Evolutionary conservation across 2,888 invertebrate genomes (phyloP), one percentile per base, ranked within the genome.

Genomic region (Augiades crinisus): DNA sequence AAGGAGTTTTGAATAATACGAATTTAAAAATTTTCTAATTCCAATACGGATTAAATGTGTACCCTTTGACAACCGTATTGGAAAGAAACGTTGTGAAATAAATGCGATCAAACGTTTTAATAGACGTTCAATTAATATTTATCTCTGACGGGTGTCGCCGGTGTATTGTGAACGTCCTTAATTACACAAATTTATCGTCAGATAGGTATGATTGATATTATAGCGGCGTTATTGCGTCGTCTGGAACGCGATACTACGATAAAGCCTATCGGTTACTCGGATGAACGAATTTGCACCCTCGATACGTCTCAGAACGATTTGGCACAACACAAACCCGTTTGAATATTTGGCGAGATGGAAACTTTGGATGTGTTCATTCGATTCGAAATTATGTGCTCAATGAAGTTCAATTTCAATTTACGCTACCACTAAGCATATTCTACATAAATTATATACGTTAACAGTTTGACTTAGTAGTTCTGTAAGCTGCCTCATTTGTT

Each of bases 261-360:
- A 78, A 30, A 73, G 62, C 70, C 56, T 85, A 84, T 86, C 70
- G 78, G 79, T 57, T 75, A 65, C 80, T 63, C 77, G 73, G 75
- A 70, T 81, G 79, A 81, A 65, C 64, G 75, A 66, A 55, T 75
- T 56, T 61, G 54, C 60, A 67, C 65, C 72, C 65, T 67, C 68
- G 58, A 59, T 64, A 61, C 54, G 59, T 56, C 61, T 66, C 56
- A 62, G 63, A 68, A 65, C 58, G 58, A 60, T 64, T 70, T 61
- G 58, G 55, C 60, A 67, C 59, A 61, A 57, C 55, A 56, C 46
- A 53, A 57, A 58, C 55, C 64, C 67, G 57, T 68, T 66, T 64
- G 62, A 65, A 70, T 70, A 75, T 71, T 70, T 69, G 70, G 56
- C 68, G 69, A 67, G 67, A 72, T 73, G 75, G 75, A 81, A 82